Conservation (phyloP, 2,888 invertebrate genomes). For the Dynastes tityus region DNA sequence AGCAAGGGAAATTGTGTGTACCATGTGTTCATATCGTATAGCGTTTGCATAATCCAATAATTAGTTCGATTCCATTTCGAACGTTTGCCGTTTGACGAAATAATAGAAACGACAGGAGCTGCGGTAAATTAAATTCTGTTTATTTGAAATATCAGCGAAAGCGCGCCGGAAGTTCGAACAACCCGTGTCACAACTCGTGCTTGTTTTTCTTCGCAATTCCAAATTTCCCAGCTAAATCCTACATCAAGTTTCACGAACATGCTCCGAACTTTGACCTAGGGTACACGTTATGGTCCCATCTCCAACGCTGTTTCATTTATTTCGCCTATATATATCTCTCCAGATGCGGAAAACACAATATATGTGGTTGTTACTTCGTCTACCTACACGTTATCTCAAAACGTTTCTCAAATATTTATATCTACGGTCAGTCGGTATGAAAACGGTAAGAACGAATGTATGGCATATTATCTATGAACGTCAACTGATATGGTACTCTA, state of each 20-base stretch:
- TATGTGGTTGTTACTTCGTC: constrained; percentile 1
- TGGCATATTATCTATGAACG: constrained; percentile 1
- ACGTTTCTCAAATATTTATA: constrained; percentile 41
- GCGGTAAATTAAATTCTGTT: constrained; percentile 42
- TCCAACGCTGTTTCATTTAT: constrained; percentile 48
- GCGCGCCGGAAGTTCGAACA: constrained; percentile 37
- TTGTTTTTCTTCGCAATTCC: constrained; percentile 53
- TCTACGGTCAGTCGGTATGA: not conserved
- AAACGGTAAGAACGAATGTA: not conserved
- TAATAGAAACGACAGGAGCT: constrained; percentile 11
- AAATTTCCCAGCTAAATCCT: constrained; percentile 52
- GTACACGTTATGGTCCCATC: constrained; percentile 39
- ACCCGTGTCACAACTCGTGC: constrained; percentile 51
- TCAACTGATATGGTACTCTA: not conserved
- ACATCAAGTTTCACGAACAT: constrained; percentile 54
- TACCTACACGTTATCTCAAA: constrained; percentile 36
- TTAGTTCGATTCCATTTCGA: constrained; percentile 29
- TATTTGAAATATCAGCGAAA: constrained; percentile 44
- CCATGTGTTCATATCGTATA: constrained; percentile 1
- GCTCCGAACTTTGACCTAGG: constrained; percentile 52
- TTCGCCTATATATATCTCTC: constrained; percentile 40
- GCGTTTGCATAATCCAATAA: constrained; percentile 26
- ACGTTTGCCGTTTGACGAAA: constrained; percentile 31
- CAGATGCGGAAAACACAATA: constrained; percentile 37
- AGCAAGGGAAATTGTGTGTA: not conserved